These are phyloP conservation scores for Mercenaria mercenaria DNA, from an alignment of 1,140 invertebrate species.

Conservation along the genomic window DNA sequence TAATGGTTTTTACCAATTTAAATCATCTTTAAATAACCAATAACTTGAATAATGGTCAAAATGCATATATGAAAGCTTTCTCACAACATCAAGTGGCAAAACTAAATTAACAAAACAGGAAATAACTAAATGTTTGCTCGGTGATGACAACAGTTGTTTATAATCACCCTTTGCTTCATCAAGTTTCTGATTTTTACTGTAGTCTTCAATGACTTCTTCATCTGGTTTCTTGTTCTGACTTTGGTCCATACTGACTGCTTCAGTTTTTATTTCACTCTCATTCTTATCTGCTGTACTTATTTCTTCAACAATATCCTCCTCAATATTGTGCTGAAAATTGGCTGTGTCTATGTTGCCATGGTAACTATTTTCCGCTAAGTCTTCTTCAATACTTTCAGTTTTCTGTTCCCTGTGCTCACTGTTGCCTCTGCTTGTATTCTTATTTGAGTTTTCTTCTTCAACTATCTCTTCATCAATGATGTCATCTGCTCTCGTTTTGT, in stretches of 20 bases:
- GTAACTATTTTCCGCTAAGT: background rate
- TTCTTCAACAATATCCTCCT: background rate
- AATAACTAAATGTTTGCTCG: too few species aligned
- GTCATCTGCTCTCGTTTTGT: constrained; percentile 53
- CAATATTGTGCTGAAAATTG: background rate
- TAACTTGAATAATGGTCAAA: too few species aligned
- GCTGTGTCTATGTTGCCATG: background rate
- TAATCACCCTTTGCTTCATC: background rate
- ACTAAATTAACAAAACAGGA: too few species aligned
- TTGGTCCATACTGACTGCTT: background rate
- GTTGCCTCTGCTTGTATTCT: background rate
- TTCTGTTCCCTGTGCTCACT: background rate
- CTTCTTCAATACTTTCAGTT: background rate
- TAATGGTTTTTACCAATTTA: too few species aligned
- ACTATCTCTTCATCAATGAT: constrained; percentile 25
- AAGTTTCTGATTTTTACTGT: background rate
- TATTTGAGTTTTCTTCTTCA: background rate
- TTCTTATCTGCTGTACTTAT: background rate
- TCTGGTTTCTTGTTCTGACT: background rate
- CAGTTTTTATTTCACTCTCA: constrained; percentile 5
- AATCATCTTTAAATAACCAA: too few species aligned
- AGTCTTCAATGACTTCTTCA: background rate
- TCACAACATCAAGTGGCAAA: too few species aligned
- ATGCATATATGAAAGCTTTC: too few species aligned
- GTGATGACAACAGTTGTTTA: background rate